A percentile compares a stretch with the other conserved stretches of the same genome.
Evolutionary conservation across 92 coral and sea anemone genomes (phyloP).

Genomic region (Micromussa lordhowensis): DNA sequence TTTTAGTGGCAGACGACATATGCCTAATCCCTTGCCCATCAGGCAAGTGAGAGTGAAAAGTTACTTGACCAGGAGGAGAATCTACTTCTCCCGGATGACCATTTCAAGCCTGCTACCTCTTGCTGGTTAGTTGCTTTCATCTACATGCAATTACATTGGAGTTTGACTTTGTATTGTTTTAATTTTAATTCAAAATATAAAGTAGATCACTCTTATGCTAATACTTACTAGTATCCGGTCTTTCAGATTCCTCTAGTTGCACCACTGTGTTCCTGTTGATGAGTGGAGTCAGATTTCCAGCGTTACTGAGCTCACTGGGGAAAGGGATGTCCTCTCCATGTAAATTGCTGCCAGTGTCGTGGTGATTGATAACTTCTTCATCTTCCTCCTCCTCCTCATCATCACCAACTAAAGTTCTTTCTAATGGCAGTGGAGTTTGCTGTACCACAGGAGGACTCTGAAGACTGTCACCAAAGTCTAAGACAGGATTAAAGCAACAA

Average conservation of each 20-base stretch:
- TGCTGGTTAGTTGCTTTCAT: no score
- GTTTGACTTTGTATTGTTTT: no score
- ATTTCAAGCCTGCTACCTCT: no score
- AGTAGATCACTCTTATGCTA: background rate
- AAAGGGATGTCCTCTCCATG: constrained; percentile 52
- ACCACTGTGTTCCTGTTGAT: constrained; percentile 14
- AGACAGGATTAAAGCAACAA: background rate
- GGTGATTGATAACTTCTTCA: constrained; percentile 19
- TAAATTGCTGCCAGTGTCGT: background rate
- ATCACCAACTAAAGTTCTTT: constrained; percentile 41
- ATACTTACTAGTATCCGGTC: constrained; percentile 62
- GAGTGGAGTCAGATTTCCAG: constrained; percentile 44
- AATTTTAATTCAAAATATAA: no score
- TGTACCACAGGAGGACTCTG: background rate
- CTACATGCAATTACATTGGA: no score
- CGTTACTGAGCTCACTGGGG: constrained; percentile 29
- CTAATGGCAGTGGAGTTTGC: constrained; percentile 1
- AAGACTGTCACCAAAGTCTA: constrained; percentile 38
- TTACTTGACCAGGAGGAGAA: no score
- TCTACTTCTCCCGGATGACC: no score
- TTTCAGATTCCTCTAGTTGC: constrained; percentile 51
- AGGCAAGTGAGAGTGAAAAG: no score
- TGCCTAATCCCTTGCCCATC: no score
- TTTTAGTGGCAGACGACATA: no score
- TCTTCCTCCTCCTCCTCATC: constrained; percentile 17